These are phyloP conservation scores for Chaetophractus vellerosus DNA, from an alignment of 2,797 vertebrate species.

Conservation along the genomic window DNA sequence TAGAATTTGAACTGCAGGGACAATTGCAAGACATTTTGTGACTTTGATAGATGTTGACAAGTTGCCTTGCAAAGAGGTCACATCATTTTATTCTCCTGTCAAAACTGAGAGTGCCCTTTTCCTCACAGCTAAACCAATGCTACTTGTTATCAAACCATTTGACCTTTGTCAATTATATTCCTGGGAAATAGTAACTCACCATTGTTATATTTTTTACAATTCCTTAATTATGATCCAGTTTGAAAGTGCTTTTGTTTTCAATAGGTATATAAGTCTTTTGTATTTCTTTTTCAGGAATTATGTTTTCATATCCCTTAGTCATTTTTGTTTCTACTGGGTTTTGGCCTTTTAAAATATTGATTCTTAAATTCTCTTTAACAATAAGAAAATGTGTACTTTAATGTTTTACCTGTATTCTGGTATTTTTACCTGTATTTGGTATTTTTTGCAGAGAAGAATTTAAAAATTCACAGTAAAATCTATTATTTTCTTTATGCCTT, in stretches of 20 bases:
- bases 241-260: neutral
- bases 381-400: slow-evolving; percentile 36
- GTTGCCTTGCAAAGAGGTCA: neutral
- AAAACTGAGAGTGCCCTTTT: neutral
- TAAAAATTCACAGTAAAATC: neutral
- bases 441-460: neutral
- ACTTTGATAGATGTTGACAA: neutral
- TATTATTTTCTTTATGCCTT: slow-evolving; percentile 25
- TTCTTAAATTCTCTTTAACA: slow-evolving; percentile 20
- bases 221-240: neutral
- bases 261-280: neutral
- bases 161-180: slow-evolving; percentile 2
- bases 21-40: slow-evolving; percentile 16
- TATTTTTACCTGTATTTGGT: neutral
- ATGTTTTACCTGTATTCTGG: slow-evolving; percentile 38
- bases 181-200: neutral
- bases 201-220: slow-evolving; percentile 17
- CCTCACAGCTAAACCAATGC: neutral
- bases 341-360: slow-evolving; percentile 38
- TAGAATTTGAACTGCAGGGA: neutral
- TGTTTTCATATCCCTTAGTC: neutral
- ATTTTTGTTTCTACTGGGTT: neutral
- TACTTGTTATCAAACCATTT: neutral
- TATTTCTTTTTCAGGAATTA: slow-evolving; percentile 41
- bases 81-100: neutral